A percentile compares a stretch with the other conserved stretches of the same genome.
phyloP scores from a whole-genome alignment of 2,113 vertebrate species.

The Tetraodon nigroviridis region DNA sequence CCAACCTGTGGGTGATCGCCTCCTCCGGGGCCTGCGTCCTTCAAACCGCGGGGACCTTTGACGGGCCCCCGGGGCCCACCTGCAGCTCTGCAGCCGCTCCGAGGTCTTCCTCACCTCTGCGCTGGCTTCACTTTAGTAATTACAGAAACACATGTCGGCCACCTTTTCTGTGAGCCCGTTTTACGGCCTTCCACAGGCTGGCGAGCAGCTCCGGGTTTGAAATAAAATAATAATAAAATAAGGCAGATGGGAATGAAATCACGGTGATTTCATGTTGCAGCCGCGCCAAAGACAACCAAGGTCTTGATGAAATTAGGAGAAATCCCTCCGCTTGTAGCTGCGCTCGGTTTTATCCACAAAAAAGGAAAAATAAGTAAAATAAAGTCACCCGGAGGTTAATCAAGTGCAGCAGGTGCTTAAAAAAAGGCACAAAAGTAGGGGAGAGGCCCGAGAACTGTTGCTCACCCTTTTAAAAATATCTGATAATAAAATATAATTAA shows the following conservation, averaged over 20 bases:
- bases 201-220: conserved; percentile 53
- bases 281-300: conserved; percentile 65
- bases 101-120: conserved; percentile 4
- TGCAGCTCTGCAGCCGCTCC: background rate
- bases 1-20: conserved; percentile 61
- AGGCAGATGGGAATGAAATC: conserved; percentile 74
- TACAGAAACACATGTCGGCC: conserved; percentile 61
- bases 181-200: conserved; percentile 60
- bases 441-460: no score
- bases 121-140: conserved; percentile 44
- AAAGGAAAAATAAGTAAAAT: no score
- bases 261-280: conserved; percentile 49
- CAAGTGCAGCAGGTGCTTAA: conserved; percentile 17
- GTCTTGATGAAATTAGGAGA: conserved; percentile 39
- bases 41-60: conserved; percentile 20
- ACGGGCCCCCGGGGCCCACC: conserved; percentile 4
- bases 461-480: background rate
- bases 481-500: background rate
- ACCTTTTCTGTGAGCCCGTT: conserved; percentile 43
- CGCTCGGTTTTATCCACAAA: conserved; percentile 29
- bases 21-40: conserved; percentile 52
- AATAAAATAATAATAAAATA: conserved; percentile 56
- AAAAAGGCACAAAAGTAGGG: conserved; percentile 2
- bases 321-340: conserved; percentile 26
- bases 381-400: conserved; percentile 20